Percentiles rank a stretch among this genome's conserved stretches.
Evolutionary conservation across 1,140 invertebrate genomes (phyloP).

Genomic region (Lordiphosa stackelbergi): DNA sequence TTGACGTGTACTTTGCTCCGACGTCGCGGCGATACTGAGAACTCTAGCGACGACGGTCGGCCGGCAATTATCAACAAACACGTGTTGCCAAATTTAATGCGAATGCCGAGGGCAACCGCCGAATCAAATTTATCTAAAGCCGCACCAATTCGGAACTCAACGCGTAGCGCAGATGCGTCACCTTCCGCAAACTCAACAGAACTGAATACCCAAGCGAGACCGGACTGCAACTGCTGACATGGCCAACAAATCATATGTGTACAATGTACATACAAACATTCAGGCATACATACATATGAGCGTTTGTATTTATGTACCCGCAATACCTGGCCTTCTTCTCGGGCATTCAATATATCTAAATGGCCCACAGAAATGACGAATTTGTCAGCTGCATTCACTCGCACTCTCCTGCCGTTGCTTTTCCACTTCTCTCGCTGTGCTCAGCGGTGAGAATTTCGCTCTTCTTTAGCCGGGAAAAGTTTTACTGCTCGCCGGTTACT

Average conservation of each 20-base stretch:
- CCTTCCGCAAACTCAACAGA: constrained; percentile 19
- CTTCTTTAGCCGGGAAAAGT: not conserved
- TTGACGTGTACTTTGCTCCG: constrained; percentile 51
- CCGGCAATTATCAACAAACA: constrained; percentile 37
- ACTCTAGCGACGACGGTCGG: not conserved
- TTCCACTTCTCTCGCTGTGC: not conserved
- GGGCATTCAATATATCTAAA: constrained; percentile 20
- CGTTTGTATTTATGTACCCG: constrained; percentile 7
- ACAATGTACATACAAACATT: not conserved
- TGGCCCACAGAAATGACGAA: constrained; percentile 9
- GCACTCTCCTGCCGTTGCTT: constrained; percentile 13
- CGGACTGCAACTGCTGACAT: constrained; percentile 21
- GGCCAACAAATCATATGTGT: constrained; percentile 16
- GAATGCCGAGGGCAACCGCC: constrained; percentile 2
- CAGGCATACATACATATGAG: not conserved
- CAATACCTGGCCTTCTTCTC: constrained; percentile 21
- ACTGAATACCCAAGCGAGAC: constrained; percentile 8
- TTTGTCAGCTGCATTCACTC: constrained; percentile 34
- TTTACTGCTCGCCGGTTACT: constrained; percentile 2
- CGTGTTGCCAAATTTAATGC: constrained; percentile 31
- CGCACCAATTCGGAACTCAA: constrained; percentile 2
- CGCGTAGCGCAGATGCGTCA: constrained; percentile 30
- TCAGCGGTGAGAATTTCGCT: not conserved
- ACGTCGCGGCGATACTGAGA: not conserved
- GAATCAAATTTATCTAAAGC: not conserved